Conservation (phyloP, 2,113 vertebrate genomes). For the Amphilophus citrinellus region DNA sequence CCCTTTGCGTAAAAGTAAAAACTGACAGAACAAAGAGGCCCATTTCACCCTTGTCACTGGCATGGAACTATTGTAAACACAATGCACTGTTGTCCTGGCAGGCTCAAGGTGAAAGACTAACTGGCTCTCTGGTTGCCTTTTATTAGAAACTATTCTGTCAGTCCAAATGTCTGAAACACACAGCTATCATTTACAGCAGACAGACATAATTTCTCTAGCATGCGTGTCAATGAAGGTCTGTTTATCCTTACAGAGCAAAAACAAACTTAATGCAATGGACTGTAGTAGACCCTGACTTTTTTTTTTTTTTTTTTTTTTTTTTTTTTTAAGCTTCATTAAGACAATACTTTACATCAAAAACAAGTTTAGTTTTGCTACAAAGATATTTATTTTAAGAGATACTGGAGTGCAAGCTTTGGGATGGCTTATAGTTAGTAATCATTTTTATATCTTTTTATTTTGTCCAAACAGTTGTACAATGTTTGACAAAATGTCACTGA, state of each 20-base stretch:
- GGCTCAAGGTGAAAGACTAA: slow-evolving; percentile 65
- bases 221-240: slow-evolving; percentile 63
- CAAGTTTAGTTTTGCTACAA: background rate
- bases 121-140: slow-evolving; percentile 43
- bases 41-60: slow-evolving; percentile 38
- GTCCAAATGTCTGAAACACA: slow-evolving; percentile 55
- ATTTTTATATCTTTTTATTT: background rate
- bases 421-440: background rate
- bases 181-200: slow-evolving; percentile 44
- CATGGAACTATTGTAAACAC: slow-evolving; percentile 52
- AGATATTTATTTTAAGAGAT: background rate
- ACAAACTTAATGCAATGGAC: slow-evolving; percentile 20
- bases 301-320: too few relatives aligned
- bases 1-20: background rate
- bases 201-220: slow-evolving; percentile 61
- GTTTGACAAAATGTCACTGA: background rate
- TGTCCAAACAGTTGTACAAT: background rate
- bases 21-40: background rate
- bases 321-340: background rate
- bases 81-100: slow-evolving; percentile 41
- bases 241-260: slow-evolving; percentile 60
- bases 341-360: background rate
- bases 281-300: background rate
- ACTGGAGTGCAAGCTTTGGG: background rate
- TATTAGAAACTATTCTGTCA: slow-evolving; percentile 59